Evolutionary conservation across 1,140 invertebrate species (phyloP), one percentile per base, ranked within the genome.

Genomic region (Pogonomyrmex barbatus): DNA sequence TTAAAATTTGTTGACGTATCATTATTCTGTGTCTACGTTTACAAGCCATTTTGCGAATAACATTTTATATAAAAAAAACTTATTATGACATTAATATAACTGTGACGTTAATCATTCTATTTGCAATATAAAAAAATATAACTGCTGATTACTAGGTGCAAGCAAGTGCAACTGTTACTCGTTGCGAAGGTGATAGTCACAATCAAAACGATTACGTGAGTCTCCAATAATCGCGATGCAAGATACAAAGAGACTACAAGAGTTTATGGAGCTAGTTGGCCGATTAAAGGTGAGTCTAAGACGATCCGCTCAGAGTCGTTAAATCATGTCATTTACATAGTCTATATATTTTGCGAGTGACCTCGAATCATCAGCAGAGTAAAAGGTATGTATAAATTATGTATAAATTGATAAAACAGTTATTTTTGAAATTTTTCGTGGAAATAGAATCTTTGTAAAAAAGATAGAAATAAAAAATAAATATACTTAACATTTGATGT

Each of bases 181-280:
- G 1, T 3, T 67, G 30, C 42, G 10, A 14, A 2, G 24, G 24
- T 67, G n/a, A 45, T n/a, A 14, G 39, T 24, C 36, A 5, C n/a
- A 30, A 24, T 24, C 2, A 36, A 39, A 30, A 47, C 42, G 0
- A 0, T 58, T 5, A 39, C 42, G 3, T n/a, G 1, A 39, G 1
- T 50, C 47, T 24, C 17, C 47, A 50, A 17, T 14, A 42, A 52
- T 36, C 3, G 89, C 60, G 60, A 94, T 95, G 91, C 33, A 81
- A 8, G 92, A 95, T 10, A 87, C 92, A 0, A 91, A 92, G 68
- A 94, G 94, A 50, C 87, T 94, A 1, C 92, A 96, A 47, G 95
- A 96, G 92, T 97, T 96, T 88, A 95, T 96, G 90, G 96, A 96
- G 91, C 87, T 96, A 17, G 95, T 96, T 33, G 96, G 96, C 3